These are phyloP conservation scores for Oreamnos americanus DNA, from an alignment of 2,113 vertebrate genomes.

Conservation along the genomic window DNA sequence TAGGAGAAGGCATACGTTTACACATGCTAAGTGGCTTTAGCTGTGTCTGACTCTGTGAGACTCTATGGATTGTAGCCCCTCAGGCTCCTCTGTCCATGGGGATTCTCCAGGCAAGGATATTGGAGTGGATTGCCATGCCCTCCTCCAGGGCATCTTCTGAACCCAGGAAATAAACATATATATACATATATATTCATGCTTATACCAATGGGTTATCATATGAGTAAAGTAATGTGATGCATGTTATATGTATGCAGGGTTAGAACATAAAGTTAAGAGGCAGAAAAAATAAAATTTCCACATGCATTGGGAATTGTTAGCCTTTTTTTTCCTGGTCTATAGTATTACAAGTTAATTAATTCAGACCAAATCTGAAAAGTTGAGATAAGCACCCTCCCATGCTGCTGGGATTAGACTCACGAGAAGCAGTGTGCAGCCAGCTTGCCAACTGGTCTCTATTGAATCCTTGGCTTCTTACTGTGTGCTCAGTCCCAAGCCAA, in stretches of 20 bases:
- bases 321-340: not conserved
- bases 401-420: not conserved
- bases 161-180: not conserved
- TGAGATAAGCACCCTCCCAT: not conserved
- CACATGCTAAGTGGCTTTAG: not conserved
- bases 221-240: not conserved
- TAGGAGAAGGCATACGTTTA: not conserved
- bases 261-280: not conserved
- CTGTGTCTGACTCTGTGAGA: not conserved
- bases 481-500: not conserved
- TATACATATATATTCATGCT: not conserved
- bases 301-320: not conserved
- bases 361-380: not conserved
- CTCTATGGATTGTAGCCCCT: not conserved
- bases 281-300: not conserved
- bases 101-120: not conserved
- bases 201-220: not conserved
- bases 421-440: not conserved
- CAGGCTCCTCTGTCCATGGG: not conserved
- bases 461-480: not conserved
- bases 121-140: not conserved
- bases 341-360: not conserved
- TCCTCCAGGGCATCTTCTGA: not conserved
- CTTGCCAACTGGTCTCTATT: not conserved
- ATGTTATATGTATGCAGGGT: not conserved